Base-by-base conservation (phyloP, 2,888 invertebrate genomes). In the Microctonus hyperodae region DNA sequence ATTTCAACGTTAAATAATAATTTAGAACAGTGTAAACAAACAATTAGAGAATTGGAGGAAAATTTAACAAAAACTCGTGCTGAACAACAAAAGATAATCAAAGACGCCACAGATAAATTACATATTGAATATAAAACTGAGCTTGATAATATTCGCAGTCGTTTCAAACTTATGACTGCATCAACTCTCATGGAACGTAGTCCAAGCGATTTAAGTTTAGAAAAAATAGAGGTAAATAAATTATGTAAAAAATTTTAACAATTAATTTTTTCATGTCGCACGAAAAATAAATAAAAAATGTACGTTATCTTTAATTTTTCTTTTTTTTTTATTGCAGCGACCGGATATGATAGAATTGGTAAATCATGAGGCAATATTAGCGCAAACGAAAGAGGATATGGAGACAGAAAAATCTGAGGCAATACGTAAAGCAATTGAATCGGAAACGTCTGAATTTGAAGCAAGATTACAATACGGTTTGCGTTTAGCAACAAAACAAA, bases 171-270 rank as follows among this genome's bases (percentile, higher is more conserved):
- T 68, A 92, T 93, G 88, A 89, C 92, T 0, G 85, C 89, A 68
- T 89, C 89, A 10, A 90, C 89, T 56, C 90, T 92, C 88, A 90
- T 92, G 88, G 91, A 93, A 74, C 86, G 90, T 44, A 92, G 92
- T 64, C 92, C 92, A 0, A 92, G 92, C 6, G 93, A 94, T 74
- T 89, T 89, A 1, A 93, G 91, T 79, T 85, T 93, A 5, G 94
- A 94, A 77, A 92, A 91, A 83, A 89, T 91, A 22, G 92, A 92
- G 80, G 85, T 85, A 76, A 69, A 62, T 40, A 20, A 20, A 4
- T n/a, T n/a, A n/a, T n/a, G n/a, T n/a, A n/a, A 37, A 13, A 20
- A 59, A 53, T 67, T 37, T n/a, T n/a, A n/a, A n/a, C n/a, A n/a
- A n/a, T n/a, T n/a, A n/a, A n/a, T n/a, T n/a, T n/a, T n/a, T n/a